Evolutionary conservation across 1,140 invertebrate genomes (phyloP), one percentile per base, ranked within the genome.

Genomic region (Archivesica marissinica): DNA sequence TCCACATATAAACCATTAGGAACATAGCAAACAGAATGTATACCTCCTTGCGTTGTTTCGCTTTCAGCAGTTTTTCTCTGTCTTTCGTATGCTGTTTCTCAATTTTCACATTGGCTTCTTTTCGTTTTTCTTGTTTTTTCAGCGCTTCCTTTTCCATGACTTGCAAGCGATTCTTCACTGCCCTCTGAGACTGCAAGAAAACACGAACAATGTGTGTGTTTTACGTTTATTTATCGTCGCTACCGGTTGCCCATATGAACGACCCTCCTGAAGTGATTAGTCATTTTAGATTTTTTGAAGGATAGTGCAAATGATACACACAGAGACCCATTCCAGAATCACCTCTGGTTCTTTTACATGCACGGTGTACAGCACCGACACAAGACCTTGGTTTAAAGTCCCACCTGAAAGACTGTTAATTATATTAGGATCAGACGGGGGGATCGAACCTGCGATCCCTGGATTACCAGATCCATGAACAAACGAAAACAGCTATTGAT

Each of bases 1-100:
- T n/a, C n/a, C n/a, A 35, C 25, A 68, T 68, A 4, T 25, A 23
- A 2, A 1, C 3, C 20, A 28, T 23, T 64, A 38, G 15, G 33
- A 23, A 13, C 33, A 39, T 23, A 70, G 13, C 86, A 82, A 92
- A 88, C 38, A 56, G 50, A 88, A 87, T 47, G 41, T 30, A 30
- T 84, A 92, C 91, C 90, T 92, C 89, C 66, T 61, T 76, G 47
- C 92, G 81, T 47, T 92, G 92, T 88, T 85, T 87, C 56, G 78
- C 86, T 52, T 88, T 90, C 11, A 88, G 50, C 39, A 88, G 86
- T 72, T 88, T 88, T 59, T 90, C 87, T 59, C 85, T 87, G n/a
- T 91, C 87, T 70, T 89, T 90, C 68, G 72, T 50, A 0, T 86
- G 77, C 28, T 86, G 85, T 86, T 90, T 91, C 56, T 91, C 90